These are phyloP conservation scores for Botia kubotai DNA, from an alignment of 2,797 vertebrate genomes.

Conservation along the genomic window DNA sequence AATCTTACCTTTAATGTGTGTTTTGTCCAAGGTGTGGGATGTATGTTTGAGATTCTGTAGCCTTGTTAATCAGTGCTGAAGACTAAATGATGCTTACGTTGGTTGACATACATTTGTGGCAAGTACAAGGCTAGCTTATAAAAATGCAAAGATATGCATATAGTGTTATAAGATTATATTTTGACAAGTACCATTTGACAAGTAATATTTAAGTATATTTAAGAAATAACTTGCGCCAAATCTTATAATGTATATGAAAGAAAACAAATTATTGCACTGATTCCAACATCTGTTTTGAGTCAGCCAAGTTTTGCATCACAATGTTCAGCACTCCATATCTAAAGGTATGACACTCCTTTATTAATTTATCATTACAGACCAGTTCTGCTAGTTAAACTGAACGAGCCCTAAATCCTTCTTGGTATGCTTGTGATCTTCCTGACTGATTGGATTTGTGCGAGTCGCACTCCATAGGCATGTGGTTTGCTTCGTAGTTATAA, in stretches of 20 bases:
- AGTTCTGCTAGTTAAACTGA: too few species aligned
- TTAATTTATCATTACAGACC: slow-evolving; percentile 38
- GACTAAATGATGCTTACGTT: neutral
- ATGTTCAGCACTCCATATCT: slow-evolving; percentile 7
- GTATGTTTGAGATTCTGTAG: neutral
- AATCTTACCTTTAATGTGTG: slow-evolving; percentile 18
- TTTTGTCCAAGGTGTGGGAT: slow-evolving; percentile 15
- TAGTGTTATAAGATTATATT: too few species aligned
- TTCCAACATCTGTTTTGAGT: neutral
- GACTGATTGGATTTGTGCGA: too few species aligned
- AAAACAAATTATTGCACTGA: slow-evolving; percentile 7
- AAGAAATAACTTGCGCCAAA: slow-evolving; percentile 3
- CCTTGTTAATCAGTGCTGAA: slow-evolving; percentile 3
- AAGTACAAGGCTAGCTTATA: neutral
- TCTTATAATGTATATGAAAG: neutral
- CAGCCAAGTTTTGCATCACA: slow-evolving; percentile 23
- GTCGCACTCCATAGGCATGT: too few species aligned
- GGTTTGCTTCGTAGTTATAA: too few species aligned
- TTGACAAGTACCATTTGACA: neutral
- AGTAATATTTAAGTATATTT: neutral
- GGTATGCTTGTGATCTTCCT: too few species aligned
- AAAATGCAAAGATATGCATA: too few species aligned
- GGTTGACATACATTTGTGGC: neutral
- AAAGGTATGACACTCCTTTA: slow-evolving; percentile 10
- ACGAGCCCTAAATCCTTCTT: too few species aligned